Evolutionary conservation across 2,797 vertebrate species (phyloP), one percentile per base, ranked within the genome.

Genomic region (Esox lucius): DNA sequence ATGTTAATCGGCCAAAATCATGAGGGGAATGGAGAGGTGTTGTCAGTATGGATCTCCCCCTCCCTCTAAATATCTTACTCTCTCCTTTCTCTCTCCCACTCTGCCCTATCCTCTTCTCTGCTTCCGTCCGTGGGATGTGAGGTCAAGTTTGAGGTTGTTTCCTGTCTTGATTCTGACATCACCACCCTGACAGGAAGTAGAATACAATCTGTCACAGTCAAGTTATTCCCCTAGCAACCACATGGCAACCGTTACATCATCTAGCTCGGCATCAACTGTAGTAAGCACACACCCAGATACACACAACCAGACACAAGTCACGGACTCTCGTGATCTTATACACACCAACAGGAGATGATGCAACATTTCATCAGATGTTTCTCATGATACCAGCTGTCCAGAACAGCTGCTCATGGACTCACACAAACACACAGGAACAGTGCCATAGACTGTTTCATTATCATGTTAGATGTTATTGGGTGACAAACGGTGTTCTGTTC

Each of bases 311-410:
- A 73, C 72, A 48, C 42, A 78, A 6, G 9, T 42, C 73, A 74
- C 8, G 80, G 19, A 65, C 65, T 67, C 42, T 31, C 28, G 3
- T 31, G 28, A 1, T 33, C 49, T 82, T 62, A 62, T 31, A 78
- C 33, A 76, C 39, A 76, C 28, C 24, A 53, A 70, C 46, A 78
- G 80, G 85, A 90, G 78, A 78, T 89, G 90, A 91, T 87, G 90
- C 84, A 92, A 91, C 74, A 9, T 86, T 87, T 87, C 85, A 80
- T 90, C 89, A 90, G 87, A 90, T 86, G 86, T 83, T 92, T 86
- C 85, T 78, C 80, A 80, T 87, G 75, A 86, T 86, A 77, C 90
- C 39, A 92, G 86, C 89, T 91, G 90, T 89, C 82, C 81, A 68
- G 84, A 79, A 80, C 91, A 91, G 91, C 89, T 91, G 90, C 74